Evolutionary conservation across 2,888 invertebrate genomes (phyloP), one percentile per base, ranked within the genome.

Genomic region (Apodemia duryi): DNA sequence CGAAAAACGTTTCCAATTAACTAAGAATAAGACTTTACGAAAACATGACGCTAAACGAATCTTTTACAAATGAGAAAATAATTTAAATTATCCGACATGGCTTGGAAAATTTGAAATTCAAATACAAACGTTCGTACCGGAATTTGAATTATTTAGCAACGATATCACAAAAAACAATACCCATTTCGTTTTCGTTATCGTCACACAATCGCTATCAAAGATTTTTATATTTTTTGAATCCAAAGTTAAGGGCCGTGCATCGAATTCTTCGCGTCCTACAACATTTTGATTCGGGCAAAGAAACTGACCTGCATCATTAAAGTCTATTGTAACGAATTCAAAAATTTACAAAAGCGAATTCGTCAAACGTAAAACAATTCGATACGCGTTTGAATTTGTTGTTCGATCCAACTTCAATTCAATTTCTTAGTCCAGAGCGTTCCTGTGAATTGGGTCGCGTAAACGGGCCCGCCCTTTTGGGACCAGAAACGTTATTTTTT

Each of bases 361-460:
- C 90, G 89, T 87, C 89, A 90, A 90, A 88, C 87, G 88, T 91
- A 91, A 91, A 91, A 91, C 91, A 91, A 91, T 91, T 91, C 91
- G 91, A 91, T 89, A 91, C 91, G 91, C 91, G 86, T 91, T 89
- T 80, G 85, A 88, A 87, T 91, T 89, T 88, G 43, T 43, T 43
- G 89, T 90, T 87, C 77, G 85, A 81, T 79, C 83, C 77, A 81
- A 78, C 79, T 88, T 89, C 88, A 89, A 91, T 91, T 91, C 89
- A 88, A 91, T 91, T 91, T 90, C 90, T 90, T 90, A 85, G 86
- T 84, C 86, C 83, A 80, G 84, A 83, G 83, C 81, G 86, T 80
- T 88, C 87, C 86, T 87, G 89, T 89, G 89, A 91, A 91, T 91
- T 91, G 90, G 91, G 89, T 89, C 91, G 91, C 91, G 88, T 88